Evolutionary conservation across 53 echinoderm and acorn worm genomes (phyloP).

Genomic region (Luidia sarsii): DNA sequence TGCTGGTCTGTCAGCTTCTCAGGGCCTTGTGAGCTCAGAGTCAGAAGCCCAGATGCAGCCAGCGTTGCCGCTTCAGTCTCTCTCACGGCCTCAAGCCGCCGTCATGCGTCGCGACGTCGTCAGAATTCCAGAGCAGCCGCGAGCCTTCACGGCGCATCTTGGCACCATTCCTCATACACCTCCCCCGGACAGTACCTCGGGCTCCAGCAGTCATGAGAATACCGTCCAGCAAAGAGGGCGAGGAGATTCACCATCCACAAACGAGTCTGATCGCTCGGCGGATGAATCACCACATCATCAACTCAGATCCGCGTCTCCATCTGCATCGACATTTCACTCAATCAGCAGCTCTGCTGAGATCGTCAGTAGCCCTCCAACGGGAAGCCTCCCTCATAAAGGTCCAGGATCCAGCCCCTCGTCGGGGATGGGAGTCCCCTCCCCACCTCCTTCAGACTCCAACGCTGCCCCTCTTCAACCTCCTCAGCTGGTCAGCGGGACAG

Average conservation of each 20-base stretch:
- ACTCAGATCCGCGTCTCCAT: too few species aligned
- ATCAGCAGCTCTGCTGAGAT: too few species aligned
- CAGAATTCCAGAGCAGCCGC: neutral
- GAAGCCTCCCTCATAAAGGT: too few species aligned
- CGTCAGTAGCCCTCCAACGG: too few species aligned
- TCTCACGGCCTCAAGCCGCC: conserved; percentile 2
- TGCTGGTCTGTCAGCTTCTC: neutral
- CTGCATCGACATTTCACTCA: too few species aligned
- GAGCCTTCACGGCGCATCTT: conserved; percentile 51
- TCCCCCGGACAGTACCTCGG: conserved; percentile 45
- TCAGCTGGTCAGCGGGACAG: too few species aligned
- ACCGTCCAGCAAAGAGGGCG: too few species aligned
- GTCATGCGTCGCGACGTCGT: neutral
- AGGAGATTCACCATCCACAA: neutral
- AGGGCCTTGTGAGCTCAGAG: neutral
- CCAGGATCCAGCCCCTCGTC: neutral
- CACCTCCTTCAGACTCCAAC: neutral
- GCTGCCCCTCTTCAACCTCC: too few species aligned
- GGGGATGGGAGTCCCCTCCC: neutral
- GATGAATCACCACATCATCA: conserved; percentile 25
- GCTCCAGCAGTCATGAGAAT: too few species aligned
- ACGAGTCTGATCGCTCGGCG: neutral
- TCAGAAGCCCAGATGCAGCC: conserved; percentile 25
- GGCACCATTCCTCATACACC: conserved; percentile 56
- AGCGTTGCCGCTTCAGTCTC: conserved; percentile 14